phyloP scores from a whole-genome alignment of 1,140 invertebrate species.

The Sminthurinus signatus region DNA sequence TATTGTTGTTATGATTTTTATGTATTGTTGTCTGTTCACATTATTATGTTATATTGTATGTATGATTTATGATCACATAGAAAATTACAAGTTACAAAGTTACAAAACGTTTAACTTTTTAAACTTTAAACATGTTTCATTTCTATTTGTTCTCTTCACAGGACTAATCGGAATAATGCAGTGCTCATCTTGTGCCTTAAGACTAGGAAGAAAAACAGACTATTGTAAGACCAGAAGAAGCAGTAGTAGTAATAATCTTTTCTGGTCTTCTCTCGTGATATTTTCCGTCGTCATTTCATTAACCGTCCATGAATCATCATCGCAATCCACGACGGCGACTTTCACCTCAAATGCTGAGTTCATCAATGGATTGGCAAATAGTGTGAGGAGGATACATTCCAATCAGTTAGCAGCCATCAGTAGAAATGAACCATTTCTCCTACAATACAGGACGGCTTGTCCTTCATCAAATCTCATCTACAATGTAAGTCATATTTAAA shows the following conservation, averaged over 20 bases:
- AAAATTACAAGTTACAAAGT: too few species aligned
- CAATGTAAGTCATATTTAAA: conserved; percentile 37
- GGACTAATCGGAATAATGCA: conserved; percentile 5
- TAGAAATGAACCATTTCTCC: conserved; percentile 21
- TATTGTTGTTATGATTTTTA: too few species aligned
- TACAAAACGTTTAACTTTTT: too few species aligned
- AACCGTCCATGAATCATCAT: conserved; percentile 1
- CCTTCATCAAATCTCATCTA: conserved; percentile 37
- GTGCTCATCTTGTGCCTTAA: background rate
- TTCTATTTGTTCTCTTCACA: conserved; percentile 13
- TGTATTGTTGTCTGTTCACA: too few species aligned
- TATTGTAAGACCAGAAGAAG: background rate
- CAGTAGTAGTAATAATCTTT: background rate
- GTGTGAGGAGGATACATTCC: conserved; percentile 22
- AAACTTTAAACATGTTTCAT: too few species aligned
- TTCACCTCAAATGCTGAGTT: conserved; percentile 17
- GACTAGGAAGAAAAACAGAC: background rate
- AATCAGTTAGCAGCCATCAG: conserved; percentile 15
- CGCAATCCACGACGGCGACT: background rate
- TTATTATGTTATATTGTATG: too few species aligned
- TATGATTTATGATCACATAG: too few species aligned
- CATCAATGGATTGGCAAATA: conserved; percentile 29
- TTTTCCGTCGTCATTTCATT: background rate
- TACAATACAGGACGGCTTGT: conserved; percentile 35
- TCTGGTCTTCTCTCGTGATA: background rate